A percentile compares a stretch with the other conserved stretches of the same genome.
Conservation (phyloP, 2,888 invertebrate genomes). For the Ophioninae sp. region DNA sequence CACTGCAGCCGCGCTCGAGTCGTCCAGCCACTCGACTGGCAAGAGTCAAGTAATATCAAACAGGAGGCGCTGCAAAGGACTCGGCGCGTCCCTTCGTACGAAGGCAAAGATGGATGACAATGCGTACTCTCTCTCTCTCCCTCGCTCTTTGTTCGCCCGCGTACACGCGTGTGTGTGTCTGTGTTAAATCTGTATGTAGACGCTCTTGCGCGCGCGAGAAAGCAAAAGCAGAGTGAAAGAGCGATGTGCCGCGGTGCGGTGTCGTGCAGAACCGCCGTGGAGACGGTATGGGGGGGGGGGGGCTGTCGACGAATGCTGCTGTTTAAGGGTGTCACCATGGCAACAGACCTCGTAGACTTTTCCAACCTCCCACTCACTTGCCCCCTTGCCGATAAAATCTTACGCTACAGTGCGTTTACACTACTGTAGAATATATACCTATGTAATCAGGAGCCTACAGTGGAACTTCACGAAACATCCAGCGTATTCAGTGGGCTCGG, state of each 20-base stretch:
- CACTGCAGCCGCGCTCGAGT: constrained; percentile 34
- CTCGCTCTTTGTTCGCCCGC: not conserved
- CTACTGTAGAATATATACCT: constrained; percentile 9
- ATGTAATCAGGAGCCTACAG: constrained; percentile 19
- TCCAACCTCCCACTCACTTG: constrained; percentile 68
- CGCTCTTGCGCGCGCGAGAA: constrained; percentile 29
- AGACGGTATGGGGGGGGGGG: constrained; percentile 27
- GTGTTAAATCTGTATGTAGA: not conserved
- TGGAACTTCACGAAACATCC: not conserved
- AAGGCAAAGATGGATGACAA: constrained; percentile 49
- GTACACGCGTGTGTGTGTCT: not conserved
- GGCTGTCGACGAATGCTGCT: constrained; percentile 58
- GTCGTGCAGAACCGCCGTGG: not conserved
- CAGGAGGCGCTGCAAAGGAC: constrained; percentile 43
- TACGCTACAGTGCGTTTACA: constrained; percentile 32
- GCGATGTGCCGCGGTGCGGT: constrained; percentile 33
- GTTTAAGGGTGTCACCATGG: constrained; percentile 74
- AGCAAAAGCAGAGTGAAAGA: constrained; percentile 51
- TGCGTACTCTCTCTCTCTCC: constrained; percentile 11
- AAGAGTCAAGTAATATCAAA: constrained; percentile 56
- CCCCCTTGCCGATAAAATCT: constrained; percentile 45
- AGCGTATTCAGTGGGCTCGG: not conserved
- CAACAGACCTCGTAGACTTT: constrained; percentile 73
- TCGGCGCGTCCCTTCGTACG: constrained; percentile 35
- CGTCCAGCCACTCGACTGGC: constrained; percentile 47